Conservation (phyloP, 30 jellyfish, hydroid and myxozoan species). For the Chironex yamaguchii region DNA sequence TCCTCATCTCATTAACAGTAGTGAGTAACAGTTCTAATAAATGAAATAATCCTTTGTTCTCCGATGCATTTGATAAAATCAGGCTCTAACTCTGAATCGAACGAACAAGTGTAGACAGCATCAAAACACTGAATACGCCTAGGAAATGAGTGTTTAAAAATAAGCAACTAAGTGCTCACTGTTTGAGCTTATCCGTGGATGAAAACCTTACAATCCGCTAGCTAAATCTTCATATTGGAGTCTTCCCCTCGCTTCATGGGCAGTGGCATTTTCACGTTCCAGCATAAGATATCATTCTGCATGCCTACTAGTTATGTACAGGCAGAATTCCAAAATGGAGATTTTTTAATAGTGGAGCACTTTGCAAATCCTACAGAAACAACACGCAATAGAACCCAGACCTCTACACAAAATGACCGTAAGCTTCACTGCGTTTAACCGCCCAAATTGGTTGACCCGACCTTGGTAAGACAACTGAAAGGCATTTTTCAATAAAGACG, state of each 20-base stretch:
- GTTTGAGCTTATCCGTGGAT: not conserved
- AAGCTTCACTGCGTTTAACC: not conserved
- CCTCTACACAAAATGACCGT: slow-evolving; percentile 25
- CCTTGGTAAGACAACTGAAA: not conserved
- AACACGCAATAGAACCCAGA: slow-evolving; percentile 94
- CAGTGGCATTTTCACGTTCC: not conserved
- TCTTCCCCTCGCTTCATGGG: not conserved
- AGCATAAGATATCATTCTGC: not conserved
- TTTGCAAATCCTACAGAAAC: slow-evolving; percentile 84
- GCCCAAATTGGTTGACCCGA: not conserved
- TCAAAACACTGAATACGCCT: not conserved
- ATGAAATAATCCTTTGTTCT: not conserved
- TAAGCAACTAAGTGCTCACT: not conserved
- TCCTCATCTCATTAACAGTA: not conserved
- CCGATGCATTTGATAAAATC: not conserved
- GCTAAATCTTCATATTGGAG: slow-evolving; percentile 2
- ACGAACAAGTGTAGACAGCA: not conserved
- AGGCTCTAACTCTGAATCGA: not conserved
- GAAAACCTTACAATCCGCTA: not conserved
- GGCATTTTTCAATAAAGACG: not conserved
- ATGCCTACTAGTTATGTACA: not conserved
- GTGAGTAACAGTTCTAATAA: not conserved
- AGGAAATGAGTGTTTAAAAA: not conserved
- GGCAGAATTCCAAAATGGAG: slow-evolving; percentile 78
- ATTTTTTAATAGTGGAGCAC: slow-evolving; percentile 34